A percentile compares a stretch with the other conserved stretches of the same genome.
Evolutionary conservation across 2,888 invertebrate genomes (phyloP).

Genomic region (Hypselothyrea guttata): DNA sequence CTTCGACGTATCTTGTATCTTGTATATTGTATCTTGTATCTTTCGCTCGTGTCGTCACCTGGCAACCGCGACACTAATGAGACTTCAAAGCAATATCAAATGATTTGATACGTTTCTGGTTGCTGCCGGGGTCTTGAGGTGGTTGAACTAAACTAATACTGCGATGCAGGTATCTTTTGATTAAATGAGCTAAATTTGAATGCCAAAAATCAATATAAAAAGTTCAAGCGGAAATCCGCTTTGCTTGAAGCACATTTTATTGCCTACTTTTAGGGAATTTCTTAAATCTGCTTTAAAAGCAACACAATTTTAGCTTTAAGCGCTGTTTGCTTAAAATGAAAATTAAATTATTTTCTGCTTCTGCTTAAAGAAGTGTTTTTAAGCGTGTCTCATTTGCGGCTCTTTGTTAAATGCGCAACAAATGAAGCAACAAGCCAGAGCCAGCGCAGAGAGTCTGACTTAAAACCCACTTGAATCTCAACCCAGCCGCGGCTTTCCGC

Average conservation of each 20-base stretch:
- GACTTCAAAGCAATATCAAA: conserved; percentile 61
- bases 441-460: conserved; percentile 4
- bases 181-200: conserved; percentile 54
- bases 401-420: conserved; percentile 60
- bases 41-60: conserved; percentile 52
- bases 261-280: conserved; percentile 39
- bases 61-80: conserved; percentile 71
- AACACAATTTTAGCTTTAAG: too few relatives aligned
- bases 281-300: too few relatives aligned
- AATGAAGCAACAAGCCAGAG: conserved; percentile 66
- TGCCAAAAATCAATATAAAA: conserved; percentile 51
- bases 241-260: neutral
- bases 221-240: conserved; percentile 5
- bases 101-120: conserved; percentile 59
- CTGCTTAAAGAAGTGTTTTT: conserved; percentile 20
- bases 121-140: conserved; percentile 17
- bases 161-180: conserved; percentile 30
- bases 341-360: too few relatives aligned
- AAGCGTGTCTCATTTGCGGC: conserved; percentile 50
- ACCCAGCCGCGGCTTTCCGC: conserved; percentile 6
- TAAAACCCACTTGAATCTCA: conserved; percentile 2
- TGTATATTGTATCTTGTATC: neutral
- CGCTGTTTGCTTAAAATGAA: too few relatives aligned
- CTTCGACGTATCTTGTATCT: neutral
- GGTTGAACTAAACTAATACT: conserved; percentile 35